Conservation (phyloP, 2,888 invertebrate genomes). For the Cosmorhoe ocellata region DNA sequence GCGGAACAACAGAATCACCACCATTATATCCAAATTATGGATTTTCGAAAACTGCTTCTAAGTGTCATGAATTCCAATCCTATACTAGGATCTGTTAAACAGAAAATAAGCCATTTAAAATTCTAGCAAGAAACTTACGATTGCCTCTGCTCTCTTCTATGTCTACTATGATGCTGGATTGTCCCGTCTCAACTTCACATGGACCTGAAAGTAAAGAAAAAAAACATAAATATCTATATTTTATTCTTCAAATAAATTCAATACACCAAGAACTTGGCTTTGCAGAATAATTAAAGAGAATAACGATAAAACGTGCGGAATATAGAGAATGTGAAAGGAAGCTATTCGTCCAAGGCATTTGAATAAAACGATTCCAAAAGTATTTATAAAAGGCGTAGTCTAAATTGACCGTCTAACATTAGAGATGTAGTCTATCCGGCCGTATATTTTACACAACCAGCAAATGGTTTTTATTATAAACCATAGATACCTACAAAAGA, state of each 20-base stretch:
- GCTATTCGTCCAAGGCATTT: constrained; percentile 29
- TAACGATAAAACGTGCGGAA: constrained; percentile 6
- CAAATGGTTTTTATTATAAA: background rate
- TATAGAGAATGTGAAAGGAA: constrained; percentile 25
- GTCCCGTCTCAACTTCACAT: constrained; percentile 94
- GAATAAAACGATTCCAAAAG: constrained; percentile 32
- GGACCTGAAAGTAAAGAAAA: constrained; percentile 59
- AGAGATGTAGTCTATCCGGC: constrained; percentile 4
- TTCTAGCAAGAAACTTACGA: constrained; percentile 84
- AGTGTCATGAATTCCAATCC: too few relatives aligned
- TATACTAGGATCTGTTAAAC: too few relatives aligned
- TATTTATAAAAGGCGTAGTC: constrained; percentile 28
- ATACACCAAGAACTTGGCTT: too few relatives aligned
- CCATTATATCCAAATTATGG: too few relatives aligned
- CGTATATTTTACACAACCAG: background rate
- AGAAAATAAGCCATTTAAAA: too few relatives aligned
- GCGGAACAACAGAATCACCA: too few relatives aligned
- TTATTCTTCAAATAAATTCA: too few relatives aligned
- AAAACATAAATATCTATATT: background rate
- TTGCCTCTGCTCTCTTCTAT: constrained; percentile 93
- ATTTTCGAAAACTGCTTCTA: too few relatives aligned
- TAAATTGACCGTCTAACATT: constrained; percentile 22
- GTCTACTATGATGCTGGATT: constrained; percentile 94
- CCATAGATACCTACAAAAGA: too few relatives aligned
- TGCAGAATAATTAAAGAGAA: too few relatives aligned